These are phyloP conservation scores for Bovichtus diacanthus DNA, from an alignment of 2,797 vertebrate species.

Conservation along the genomic window DNA sequence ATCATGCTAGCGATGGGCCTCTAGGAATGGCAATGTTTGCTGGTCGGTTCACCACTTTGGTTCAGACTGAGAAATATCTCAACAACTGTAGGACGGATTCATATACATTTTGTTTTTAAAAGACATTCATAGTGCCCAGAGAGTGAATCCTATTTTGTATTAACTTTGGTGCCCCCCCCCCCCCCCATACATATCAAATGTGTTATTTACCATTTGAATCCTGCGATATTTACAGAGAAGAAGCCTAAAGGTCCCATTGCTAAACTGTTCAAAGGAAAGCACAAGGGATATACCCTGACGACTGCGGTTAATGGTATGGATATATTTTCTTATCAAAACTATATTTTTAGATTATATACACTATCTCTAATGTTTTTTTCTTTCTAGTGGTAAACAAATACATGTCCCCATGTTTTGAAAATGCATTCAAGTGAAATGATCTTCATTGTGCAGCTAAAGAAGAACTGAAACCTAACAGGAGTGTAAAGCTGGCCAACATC, in stretches of 20 bases:
- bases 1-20: no score
- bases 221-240: constrained; percentile 45
- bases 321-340: not conserved
- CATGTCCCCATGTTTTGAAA: not conserved
- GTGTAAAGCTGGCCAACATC: constrained; percentile 43
- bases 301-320: constrained; percentile 55
- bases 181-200: not conserved
- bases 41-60: not conserved
- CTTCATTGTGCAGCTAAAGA: constrained; percentile 40
- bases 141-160: not conserved
- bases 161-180: no score
- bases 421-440: constrained; percentile 1
- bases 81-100: constrained; percentile 1
- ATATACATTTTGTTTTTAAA: no score
- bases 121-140: not conserved
- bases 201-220: not conserved
- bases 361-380: not conserved
- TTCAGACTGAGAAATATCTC: not conserved
- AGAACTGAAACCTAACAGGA: constrained; percentile 41
- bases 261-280: constrained; percentile 71
- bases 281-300: constrained; percentile 50
- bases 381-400: not conserved
- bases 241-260: constrained; percentile 58
- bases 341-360: fast-evolving
- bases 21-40: not conserved